phyloP scores from a whole-genome alignment of 2,888 invertebrate genomes.

The Auanema sp. region DNA sequence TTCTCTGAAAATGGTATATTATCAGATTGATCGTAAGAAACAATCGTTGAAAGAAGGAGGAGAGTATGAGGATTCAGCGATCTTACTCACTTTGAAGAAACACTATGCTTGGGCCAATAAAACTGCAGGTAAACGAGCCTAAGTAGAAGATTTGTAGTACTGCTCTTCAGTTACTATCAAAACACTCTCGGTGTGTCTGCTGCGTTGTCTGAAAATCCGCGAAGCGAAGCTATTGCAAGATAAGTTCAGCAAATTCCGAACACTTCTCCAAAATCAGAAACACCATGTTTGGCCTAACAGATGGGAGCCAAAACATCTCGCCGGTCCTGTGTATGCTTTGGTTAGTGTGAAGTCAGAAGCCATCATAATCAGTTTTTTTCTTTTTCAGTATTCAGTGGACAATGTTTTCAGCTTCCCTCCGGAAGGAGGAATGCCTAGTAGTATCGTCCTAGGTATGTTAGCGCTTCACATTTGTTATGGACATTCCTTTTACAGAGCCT shows the following conservation, averaged over 20 bases:
- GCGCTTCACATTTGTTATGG: not conserved
- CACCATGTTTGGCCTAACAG: conserved; percentile 45
- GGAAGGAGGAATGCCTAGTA: conserved; percentile 40
- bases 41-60: conserved; percentile 55
- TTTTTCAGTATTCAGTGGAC: conserved; percentile 46
- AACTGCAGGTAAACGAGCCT: too few relatives aligned
- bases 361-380: not conserved
- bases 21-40: conserved; percentile 56
- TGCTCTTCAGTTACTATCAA: not conserved
- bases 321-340: conserved; percentile 51
- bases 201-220: not conserved
- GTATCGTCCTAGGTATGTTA: conserved; percentile 29
- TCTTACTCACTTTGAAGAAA: conserved; percentile 43
- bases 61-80: conserved; percentile 56
- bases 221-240: not conserved
- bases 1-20: not conserved
- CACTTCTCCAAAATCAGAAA: too few relatives aligned
- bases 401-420: conserved; percentile 39
- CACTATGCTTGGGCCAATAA: conserved; percentile 29
- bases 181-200: not conserved
- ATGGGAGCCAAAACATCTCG: conserved; percentile 42
- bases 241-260: too few relatives aligned
- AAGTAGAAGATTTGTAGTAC: not conserved
- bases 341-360: conserved; percentile 24
- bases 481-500: conserved; percentile 27